These are phyloP conservation scores for Clarias macrocephalus DNA, from an alignment of 2,113 vertebrate genomes.

Conservation along the genomic window DNA sequence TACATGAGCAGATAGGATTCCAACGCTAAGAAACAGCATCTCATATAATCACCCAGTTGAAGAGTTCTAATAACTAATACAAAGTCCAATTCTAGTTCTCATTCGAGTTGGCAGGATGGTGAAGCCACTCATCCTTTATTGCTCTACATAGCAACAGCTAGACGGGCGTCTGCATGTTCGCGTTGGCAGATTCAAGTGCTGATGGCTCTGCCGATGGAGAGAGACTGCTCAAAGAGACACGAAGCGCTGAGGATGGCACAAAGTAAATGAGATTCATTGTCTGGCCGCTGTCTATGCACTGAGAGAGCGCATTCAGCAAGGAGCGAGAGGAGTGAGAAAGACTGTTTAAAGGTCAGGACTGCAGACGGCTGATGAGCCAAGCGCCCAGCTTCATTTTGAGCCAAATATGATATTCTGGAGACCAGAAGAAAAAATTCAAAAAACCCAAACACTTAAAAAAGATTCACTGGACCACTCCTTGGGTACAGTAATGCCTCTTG, in stretches of 20 bases:
- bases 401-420: conserved; percentile 56
- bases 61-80: conserved; percentile 11
- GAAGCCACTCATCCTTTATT: conserved; percentile 1
- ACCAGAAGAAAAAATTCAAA: conserved; percentile 51
- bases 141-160: conserved; percentile 16
- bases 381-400: conserved; percentile 61
- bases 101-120: background rate
- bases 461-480: background rate
- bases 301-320: conserved; percentile 65
- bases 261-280: conserved; percentile 71
- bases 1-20: background rate
- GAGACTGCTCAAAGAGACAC: conserved; percentile 45
- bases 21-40: background rate
- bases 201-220: conserved; percentile 37
- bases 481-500: background rate
- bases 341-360: conserved; percentile 69
- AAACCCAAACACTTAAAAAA: conserved; percentile 42
- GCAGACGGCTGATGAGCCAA: conserved; percentile 67
- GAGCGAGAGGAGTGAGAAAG: conserved; percentile 67
- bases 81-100: background rate
- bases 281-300: conserved; percentile 65
- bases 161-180: conserved; percentile 11
- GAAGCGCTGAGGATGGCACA: conserved; percentile 53
- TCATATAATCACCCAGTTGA: background rate
- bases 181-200: conserved; percentile 32